phyloP scores from a whole-genome alignment of 1,140 invertebrate species.

The Drosophila persimilis region DNA sequence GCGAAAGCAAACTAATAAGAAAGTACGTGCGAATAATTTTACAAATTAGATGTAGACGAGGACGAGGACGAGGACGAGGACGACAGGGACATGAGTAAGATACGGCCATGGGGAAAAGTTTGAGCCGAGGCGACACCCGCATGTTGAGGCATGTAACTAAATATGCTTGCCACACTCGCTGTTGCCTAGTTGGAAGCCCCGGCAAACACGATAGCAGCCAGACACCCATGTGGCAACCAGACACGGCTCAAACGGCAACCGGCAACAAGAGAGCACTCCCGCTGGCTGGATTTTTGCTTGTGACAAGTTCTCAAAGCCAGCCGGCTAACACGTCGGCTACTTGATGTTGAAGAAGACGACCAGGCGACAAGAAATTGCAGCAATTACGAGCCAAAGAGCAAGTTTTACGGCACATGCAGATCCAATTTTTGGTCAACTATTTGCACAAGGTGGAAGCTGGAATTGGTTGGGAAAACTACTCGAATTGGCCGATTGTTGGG shows the following conservation, averaged over 20 bases:
- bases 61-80: neutral
- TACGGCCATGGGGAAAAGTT: neutral
- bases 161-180: slow-evolving; percentile 33
- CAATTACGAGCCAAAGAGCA: slow-evolving; percentile 28
- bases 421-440: too few relatives aligned
- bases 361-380: slow-evolving; percentile 25
- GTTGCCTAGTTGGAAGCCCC: slow-evolving; percentile 37
- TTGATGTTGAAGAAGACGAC: slow-evolving; percentile 41
- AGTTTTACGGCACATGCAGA: neutral
- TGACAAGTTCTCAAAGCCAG: slow-evolving; percentile 17
- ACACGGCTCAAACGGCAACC: slow-evolving; percentile 44
- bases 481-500: too few relatives aligned
- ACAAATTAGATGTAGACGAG: slow-evolving; percentile 50
- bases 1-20: slow-evolving; percentile 68
- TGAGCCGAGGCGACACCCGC: slow-evolving; percentile 23
- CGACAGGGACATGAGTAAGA: slow-evolving; percentile 8
- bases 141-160: slow-evolving; percentile 44
- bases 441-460: too few relatives aligned
- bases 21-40: slow-evolving; percentile 75
- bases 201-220: slow-evolving; percentile 58
- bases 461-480: too few relatives aligned
- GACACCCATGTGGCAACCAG: slow-evolving; percentile 42
- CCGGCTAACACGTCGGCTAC: slow-evolving; percentile 56
- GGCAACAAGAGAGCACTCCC: neutral
- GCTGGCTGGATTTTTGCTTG: slow-evolving; percentile 15